Conservation (phyloP, 2,797 vertebrate species). For the Microctenopoma stevenorrisi region DNA sequence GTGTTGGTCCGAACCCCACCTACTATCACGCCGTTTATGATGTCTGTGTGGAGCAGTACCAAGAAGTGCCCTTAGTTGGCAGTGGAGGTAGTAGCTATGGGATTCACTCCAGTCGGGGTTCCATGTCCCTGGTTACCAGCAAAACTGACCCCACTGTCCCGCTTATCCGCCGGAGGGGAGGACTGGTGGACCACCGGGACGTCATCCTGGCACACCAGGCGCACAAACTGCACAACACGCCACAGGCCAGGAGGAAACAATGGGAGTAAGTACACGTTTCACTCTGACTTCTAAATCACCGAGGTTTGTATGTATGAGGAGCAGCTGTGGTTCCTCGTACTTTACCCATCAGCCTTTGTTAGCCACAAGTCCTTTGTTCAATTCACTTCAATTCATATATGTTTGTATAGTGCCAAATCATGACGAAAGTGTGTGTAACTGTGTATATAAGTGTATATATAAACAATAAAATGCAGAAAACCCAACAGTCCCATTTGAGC, state of each 20-base stretch:
- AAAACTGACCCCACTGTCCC: constrained; percentile 63
- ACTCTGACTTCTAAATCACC: too few species aligned
- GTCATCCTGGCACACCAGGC: constrained; percentile 90
- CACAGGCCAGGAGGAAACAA: constrained; percentile 87
- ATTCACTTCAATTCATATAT: too few species aligned
- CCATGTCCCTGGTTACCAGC: constrained; percentile 55
- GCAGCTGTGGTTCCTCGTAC: too few species aligned
- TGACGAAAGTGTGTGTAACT: too few species aligned
- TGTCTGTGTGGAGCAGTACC: constrained; percentile 76
- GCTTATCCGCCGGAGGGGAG: constrained; percentile 83
- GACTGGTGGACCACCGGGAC: constrained; percentile 88
- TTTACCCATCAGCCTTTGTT: too few species aligned
- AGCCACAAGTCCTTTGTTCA: too few species aligned
- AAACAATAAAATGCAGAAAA: too few species aligned
- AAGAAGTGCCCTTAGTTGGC: constrained; percentile 65
- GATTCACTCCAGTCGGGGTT: constrained; percentile 43
- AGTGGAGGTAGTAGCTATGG: constrained; percentile 46
- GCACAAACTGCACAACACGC: constrained; percentile 89
- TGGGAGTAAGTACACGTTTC: constrained; percentile 88
- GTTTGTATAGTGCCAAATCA: too few species aligned
- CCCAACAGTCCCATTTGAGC: too few species aligned
- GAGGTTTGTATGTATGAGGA: too few species aligned
- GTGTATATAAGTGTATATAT: too few species aligned
- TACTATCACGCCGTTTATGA: constrained; percentile 82
- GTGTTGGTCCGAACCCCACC: constrained; percentile 75